phyloP scores from a whole-genome alignment of 2,888 invertebrate genomes.

The Lordiphosa andalusiaca region DNA sequence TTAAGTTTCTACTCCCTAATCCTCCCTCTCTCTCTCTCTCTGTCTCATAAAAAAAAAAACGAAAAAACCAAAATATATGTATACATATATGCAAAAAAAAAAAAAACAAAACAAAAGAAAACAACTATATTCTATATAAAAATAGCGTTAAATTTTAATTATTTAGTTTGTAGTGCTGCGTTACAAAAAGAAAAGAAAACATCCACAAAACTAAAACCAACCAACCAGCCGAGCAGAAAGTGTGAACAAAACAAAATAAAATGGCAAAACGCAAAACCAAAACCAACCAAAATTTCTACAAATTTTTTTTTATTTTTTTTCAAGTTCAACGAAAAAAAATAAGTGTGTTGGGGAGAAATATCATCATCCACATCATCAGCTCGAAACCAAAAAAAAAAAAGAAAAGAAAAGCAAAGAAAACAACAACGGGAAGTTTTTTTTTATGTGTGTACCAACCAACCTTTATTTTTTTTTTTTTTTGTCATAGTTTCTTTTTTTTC shows the following conservation, averaged over 20 bases:
- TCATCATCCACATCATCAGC: constrained; percentile 6
- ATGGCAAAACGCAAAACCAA: constrained; percentile 56
- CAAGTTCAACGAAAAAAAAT: constrained; percentile 35
- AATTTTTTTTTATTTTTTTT: constrained; percentile 68
- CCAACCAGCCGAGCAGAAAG: constrained; percentile 16
- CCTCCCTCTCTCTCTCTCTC: not conserved
- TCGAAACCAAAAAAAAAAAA: not conserved
- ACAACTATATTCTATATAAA: constrained; percentile 48
- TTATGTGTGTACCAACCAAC: constrained; percentile 4
- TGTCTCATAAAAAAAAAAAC: constrained; percentile 6
- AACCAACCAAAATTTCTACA: constrained; percentile 27
- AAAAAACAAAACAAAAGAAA: constrained; percentile 28
- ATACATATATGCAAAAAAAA: constrained; percentile 34
- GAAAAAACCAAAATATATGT: constrained; percentile 19
- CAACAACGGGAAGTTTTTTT: constrained; percentile 44
- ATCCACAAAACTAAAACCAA: constrained; percentile 24
- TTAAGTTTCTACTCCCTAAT: no score
- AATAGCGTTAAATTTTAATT: constrained; percentile 61
- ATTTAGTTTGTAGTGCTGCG: constrained; percentile 73
- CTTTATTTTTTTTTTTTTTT: constrained; percentile 3
- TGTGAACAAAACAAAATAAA: constrained; percentile 39
- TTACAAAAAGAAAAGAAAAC: constrained; percentile 41
- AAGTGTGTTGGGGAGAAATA: constrained; percentile 18
- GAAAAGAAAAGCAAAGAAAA: no score
- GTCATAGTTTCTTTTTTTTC: constrained; percentile 1